Conservation (phyloP, 2,888 invertebrate species). For the Exephanes ischioxanthus region DNA sequence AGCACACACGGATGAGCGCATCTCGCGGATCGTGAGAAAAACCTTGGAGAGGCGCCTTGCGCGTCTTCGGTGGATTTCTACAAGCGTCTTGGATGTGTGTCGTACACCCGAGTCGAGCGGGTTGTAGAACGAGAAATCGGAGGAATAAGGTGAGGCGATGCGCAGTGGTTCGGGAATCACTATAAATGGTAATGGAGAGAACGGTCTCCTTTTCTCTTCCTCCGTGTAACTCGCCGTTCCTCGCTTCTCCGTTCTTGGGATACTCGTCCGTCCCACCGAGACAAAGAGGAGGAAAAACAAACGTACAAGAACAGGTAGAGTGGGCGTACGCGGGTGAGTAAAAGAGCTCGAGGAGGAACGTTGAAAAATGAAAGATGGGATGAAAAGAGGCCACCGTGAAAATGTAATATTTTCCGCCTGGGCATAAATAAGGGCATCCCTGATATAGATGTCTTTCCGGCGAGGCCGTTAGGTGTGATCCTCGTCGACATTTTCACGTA, state of each 20-base stretch:
- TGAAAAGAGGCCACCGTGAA: conserved; percentile 72
- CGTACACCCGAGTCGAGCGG: conserved; percentile 24
- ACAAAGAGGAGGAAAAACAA: conserved; percentile 60
- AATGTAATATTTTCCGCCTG: conserved; percentile 81
- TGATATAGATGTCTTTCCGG: not conserved
- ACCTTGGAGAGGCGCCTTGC: conserved; percentile 37
- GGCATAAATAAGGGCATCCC: conserved; percentile 78
- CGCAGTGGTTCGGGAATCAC: conserved; percentile 82
- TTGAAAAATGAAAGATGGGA: conserved; percentile 58
- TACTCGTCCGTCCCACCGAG: conserved; percentile 33
- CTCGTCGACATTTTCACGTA: conserved; percentile 27
- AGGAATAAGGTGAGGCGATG: conserved; percentile 68
- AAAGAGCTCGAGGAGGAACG: conserved; percentile 50
- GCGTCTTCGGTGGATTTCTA: conserved; percentile 68
- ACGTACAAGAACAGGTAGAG: conserved; percentile 51
- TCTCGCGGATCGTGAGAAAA: conserved; percentile 65
- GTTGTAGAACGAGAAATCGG: conserved; percentile 30
- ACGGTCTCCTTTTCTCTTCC: conserved; percentile 67
- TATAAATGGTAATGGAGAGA: conserved; percentile 84
- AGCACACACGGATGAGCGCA: conserved; percentile 62
- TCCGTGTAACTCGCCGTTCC: conserved; percentile 38
- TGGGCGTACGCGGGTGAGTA: conserved; percentile 41
- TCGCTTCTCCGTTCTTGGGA: conserved; percentile 52
- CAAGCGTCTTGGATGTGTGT: conserved; percentile 69
- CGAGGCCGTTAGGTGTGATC: conserved; percentile 12